Evolutionary conservation across 2,888 invertebrate genomes (phyloP), one percentile per base, ranked within the genome.

Genomic region (Agrochola circellaris): DNA sequence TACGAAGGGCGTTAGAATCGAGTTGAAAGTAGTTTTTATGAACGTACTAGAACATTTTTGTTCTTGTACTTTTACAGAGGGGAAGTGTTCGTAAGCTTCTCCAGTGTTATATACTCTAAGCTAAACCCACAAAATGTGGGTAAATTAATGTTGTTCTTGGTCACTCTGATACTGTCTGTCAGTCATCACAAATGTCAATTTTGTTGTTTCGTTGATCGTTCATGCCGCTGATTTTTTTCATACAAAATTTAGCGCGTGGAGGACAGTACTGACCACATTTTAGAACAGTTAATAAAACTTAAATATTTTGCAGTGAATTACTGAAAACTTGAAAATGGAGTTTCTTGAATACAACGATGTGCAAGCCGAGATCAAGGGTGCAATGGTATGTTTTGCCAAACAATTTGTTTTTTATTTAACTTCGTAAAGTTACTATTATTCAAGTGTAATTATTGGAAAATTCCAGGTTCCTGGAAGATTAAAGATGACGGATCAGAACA

Each of bases 281-380:
- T 71, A 30, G 15, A 34, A 42, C 61, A 65, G 7, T 4, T 65
- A 64, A 13, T 61, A 34, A 23, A 48, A 34, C 13, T 64, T 60
- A 17, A n/a, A 38, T 1, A 51, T n/a, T 58, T 62, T 26, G 11
- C n/a, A 38, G 15, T 65, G 23, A 34, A 34, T 30, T 54, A 60
- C 17, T 54, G 13, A 72, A 66, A n/a, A 66, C 15, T 58, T 20
- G 54, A 92, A 62, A 86, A 98, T 98, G 97, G 99, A 99, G 93
- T 98, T 98, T 90, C 96, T 99, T 74, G 99, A 99, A 94, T 99
- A 98, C 95, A 97, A 98, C 48, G 99, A 99, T 94, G 98, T 99
- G 70, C 97, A 97, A 54, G 97, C 98, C 0, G 99, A 99, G 97
- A 97, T 98, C 82, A 98, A 98, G 93, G 99, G 99, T 67, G 97